Evolutionary conservation across 2,888 invertebrate genomes (phyloP).

Genomic region (Anodontia alba): DNA sequence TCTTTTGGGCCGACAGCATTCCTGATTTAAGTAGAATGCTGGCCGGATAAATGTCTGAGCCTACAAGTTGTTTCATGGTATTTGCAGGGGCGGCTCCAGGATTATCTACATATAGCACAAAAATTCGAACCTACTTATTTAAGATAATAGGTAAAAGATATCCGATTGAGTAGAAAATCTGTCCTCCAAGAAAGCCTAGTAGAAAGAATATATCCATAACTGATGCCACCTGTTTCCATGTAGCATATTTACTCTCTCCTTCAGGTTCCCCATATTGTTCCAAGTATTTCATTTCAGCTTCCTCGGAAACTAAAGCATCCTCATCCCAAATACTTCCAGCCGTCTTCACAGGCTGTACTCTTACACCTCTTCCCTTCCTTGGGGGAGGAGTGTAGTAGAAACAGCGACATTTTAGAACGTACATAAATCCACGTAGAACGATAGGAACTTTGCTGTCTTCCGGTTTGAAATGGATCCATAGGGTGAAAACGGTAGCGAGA

Average conservation of each 20-base stretch:
- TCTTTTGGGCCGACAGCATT: too few relatives aligned
- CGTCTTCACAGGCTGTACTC: neutral
- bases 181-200: slow-evolving; percentile 46
- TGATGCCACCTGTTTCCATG: slow-evolving; percentile 41
- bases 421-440: neutral
- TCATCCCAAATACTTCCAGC: neutral
- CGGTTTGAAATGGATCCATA: slow-evolving; percentile 43
- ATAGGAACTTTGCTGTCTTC: slow-evolving; percentile 8
- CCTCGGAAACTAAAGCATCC: neutral
- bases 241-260: neutral
- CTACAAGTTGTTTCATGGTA: too few relatives aligned
- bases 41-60: too few relatives aligned
- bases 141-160: slow-evolving; percentile 43
- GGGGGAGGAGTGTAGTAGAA: too few relatives aligned
- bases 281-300: neutral
- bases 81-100: too few relatives aligned
- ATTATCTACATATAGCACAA: too few relatives aligned
- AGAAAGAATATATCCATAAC: slow-evolving; percentile 46
- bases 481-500: slow-evolving; percentile 36
- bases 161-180: slow-evolving; percentile 43
- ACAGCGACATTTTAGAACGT: neutral
- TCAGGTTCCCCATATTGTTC: neutral
- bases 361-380: too few relatives aligned
- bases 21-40: too few relatives aligned
- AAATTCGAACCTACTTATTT: too few relatives aligned